phyloP scores from a whole-genome alignment of 1,140 invertebrate species.

The Conopomorpha cramerella region DNA sequence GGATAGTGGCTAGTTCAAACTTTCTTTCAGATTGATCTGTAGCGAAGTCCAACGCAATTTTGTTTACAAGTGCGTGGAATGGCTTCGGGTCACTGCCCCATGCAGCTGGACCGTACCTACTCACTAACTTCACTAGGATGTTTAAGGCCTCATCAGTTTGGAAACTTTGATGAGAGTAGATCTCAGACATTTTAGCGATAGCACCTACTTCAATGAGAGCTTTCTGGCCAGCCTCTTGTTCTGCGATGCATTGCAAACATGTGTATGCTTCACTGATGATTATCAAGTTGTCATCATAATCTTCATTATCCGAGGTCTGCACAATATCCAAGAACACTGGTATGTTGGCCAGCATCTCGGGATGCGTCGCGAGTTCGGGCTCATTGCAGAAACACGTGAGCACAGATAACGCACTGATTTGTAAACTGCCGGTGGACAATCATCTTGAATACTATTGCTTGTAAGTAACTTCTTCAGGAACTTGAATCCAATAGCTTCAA shows the following conservation, averaged over 20 bases:
- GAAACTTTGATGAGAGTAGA: constrained; percentile 83
- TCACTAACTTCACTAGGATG: constrained; percentile 74
- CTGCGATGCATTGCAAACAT: constrained; percentile 79
- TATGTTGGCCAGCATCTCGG: constrained; percentile 80
- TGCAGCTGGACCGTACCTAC: constrained; percentile 68
- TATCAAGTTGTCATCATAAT: constrained; percentile 82
- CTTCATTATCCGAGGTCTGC: constrained; percentile 76
- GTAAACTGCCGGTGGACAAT: constrained; percentile 84
- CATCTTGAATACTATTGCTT: constrained; percentile 73
- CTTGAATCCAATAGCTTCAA: constrained; percentile 85
- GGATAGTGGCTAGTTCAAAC: constrained; percentile 80
- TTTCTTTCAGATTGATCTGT: constrained; percentile 85
- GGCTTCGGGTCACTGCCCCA: constrained; percentile 75
- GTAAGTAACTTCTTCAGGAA: constrained; percentile 82
- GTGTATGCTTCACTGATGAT: constrained; percentile 87
- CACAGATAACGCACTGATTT: constrained; percentile 85
- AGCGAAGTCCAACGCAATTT: constrained; percentile 84
- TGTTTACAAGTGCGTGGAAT: constrained; percentile 82
- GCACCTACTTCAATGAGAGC: constrained; percentile 76
- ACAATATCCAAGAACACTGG: constrained; percentile 83
- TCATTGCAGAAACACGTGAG: constrained; percentile 82
- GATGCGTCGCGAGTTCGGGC: constrained; percentile 75
- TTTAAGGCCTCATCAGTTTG: constrained; percentile 84
- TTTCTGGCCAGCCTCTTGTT: constrained; percentile 73
- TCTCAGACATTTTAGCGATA: constrained; percentile 80